These are phyloP conservation scores for Ctenomys sociabilis DNA, from an alignment of 2,113 vertebrate genomes.

Conservation along the genomic window DNA sequence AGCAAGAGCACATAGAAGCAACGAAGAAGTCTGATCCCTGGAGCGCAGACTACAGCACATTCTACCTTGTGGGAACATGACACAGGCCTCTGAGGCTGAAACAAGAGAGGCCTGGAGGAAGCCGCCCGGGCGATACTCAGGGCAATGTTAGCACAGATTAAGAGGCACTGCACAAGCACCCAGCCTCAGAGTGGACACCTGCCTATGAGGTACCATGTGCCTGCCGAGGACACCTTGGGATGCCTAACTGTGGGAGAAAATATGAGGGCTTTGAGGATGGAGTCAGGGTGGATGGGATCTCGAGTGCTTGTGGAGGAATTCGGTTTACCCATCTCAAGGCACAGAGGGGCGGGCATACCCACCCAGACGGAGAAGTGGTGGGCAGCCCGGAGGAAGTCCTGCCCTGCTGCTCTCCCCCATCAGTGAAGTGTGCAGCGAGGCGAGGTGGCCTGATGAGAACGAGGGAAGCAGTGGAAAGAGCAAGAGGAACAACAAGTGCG, in stretches of 20 bases:
- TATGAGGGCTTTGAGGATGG: not conserved
- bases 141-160: not conserved
- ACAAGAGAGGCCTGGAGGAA: not conserved
- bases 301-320: not conserved
- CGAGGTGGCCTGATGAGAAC: not conserved
- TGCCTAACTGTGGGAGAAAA: not conserved
- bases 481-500: not conserved
- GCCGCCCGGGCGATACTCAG: not conserved
- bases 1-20: not conserved
- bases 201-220: not conserved
- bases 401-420: conserved; percentile 29
- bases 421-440: not conserved
- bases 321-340: not conserved
- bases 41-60: not conserved
- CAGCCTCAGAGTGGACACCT: not conserved
- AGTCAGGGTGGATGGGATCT: not conserved
- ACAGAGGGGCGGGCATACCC: not conserved
- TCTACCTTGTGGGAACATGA: not conserved
- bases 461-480: not conserved
- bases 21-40: not conserved
- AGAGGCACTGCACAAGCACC: not conserved
- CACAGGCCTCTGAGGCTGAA: not conserved
- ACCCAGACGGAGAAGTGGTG: not conserved
- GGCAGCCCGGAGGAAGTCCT: not conserved
- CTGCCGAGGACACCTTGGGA: not conserved